A percentile compares a stretch with the other conserved stretches of the same genome.
Conservation (phyloP, 2,888 invertebrate genomes). For the Tigriopus californicus region DNA sequence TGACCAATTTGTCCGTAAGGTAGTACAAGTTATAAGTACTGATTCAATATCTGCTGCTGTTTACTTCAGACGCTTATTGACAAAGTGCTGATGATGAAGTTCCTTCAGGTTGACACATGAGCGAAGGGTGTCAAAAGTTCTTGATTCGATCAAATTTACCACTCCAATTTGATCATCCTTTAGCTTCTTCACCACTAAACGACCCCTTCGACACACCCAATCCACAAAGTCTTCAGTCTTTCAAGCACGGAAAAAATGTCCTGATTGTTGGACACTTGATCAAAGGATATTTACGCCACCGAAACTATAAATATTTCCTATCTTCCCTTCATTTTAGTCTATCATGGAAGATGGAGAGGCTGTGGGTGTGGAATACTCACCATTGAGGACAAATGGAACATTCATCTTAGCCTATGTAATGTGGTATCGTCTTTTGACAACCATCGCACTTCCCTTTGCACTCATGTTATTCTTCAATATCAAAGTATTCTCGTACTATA, state of each 20-base stretch:
- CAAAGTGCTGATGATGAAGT: too few relatives aligned
- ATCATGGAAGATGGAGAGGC: not conserved
- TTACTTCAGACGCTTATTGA: too few relatives aligned
- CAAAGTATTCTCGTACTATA: not conserved
- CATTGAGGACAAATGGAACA: not conserved
- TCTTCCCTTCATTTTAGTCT: not conserved
- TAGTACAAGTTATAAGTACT: too few relatives aligned
- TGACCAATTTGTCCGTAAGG: too few relatives aligned
- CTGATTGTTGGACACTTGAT: not conserved
- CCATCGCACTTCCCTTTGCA: conserved; percentile 1
- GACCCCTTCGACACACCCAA: not conserved
- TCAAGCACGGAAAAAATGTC: not conserved
- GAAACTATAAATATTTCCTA: not conserved
- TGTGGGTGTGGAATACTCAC: not conserved
- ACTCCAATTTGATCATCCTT: too few relatives aligned
- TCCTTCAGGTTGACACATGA: too few relatives aligned
- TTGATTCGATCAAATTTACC: too few relatives aligned
- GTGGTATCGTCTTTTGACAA: conserved; percentile 6
- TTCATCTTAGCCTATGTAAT: conserved; percentile 2
- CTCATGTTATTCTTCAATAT: not conserved
- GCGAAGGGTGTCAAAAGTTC: too few relatives aligned
- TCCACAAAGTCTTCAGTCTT: not conserved
- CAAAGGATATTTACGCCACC: not conserved
- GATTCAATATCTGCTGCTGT: too few relatives aligned
- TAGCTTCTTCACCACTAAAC: too few relatives aligned